A percentile compares a stretch with the other conserved stretches of the same genome.
Conservation (phyloP, 2,113 vertebrate genomes). For the Rhabdornis inornatus region DNA sequence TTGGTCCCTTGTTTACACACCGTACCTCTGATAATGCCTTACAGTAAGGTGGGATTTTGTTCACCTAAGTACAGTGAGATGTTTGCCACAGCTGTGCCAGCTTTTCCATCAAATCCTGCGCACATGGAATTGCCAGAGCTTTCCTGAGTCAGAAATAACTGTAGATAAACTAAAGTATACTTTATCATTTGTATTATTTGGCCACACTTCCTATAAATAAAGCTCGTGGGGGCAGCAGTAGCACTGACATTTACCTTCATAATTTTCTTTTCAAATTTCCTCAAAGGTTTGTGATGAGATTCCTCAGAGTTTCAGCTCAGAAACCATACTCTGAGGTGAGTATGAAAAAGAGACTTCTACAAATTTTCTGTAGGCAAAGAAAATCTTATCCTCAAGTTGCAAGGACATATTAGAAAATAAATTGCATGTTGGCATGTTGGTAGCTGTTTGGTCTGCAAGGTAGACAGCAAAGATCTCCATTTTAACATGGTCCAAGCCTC, state of each 20-base stretch:
- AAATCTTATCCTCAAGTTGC: not conserved
- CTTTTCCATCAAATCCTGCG: not conserved
- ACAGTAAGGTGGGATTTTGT: not conserved
- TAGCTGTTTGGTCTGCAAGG: not conserved
- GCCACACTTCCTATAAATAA: not conserved
- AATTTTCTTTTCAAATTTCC: not conserved
- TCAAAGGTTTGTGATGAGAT: not conserved
- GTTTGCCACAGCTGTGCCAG: not conserved
- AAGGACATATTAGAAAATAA: not conserved
- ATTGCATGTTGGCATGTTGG: not conserved
- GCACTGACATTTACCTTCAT: not conserved
- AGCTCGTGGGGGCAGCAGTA: not conserved
- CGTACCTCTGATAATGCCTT: not conserved
- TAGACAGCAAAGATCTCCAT: not conserved
- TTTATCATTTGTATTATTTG: not conserved
- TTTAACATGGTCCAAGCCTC: not conserved
- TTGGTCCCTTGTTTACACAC: slow-evolving; percentile 3
- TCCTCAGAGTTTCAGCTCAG: not conserved
- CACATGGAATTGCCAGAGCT: not conserved
- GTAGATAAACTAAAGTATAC: not conserved
- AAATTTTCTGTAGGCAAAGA: not conserved
- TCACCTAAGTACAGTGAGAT: not conserved
- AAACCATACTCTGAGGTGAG: not conserved
- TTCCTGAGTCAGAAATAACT: not conserved
- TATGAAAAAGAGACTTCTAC: not conserved